Conservation (phyloP, 2,113 vertebrate species). For the Brachypodius melanocephalos region DNA sequence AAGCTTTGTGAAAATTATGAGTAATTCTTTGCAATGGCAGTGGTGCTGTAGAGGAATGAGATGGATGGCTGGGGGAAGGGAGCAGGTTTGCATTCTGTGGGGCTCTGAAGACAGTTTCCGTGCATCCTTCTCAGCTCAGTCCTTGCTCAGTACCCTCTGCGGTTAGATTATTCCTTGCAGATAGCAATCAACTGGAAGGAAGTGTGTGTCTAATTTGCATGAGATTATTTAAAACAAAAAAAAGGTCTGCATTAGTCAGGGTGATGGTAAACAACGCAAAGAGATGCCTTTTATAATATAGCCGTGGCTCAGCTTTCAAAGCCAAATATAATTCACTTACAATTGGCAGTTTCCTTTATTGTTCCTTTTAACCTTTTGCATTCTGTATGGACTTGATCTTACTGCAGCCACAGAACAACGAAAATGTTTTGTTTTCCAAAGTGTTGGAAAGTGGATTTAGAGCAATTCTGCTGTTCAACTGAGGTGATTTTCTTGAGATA, state of each 20-base stretch:
- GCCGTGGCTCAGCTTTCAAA: conserved; percentile 74
- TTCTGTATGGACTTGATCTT: conserved; percentile 68
- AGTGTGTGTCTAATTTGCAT: conserved; percentile 88
- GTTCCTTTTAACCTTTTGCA: conserved; percentile 80
- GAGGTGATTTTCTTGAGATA: not conserved
- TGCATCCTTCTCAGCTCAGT: conserved; percentile 66
- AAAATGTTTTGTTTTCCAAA: conserved; percentile 20
- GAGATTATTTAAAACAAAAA: conserved; percentile 88
- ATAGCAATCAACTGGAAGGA: conserved; percentile 87
- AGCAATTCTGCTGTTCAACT: not conserved
- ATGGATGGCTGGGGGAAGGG: not conserved
- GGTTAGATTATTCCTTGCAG: conserved; percentile 83
- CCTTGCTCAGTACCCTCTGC: conserved; percentile 75
- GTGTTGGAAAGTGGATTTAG: not conserved
- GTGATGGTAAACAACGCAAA: conserved; percentile 80
- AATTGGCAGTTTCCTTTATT: conserved; percentile 76
- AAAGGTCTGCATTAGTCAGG: conserved; percentile 84
- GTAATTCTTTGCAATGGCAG: conserved; percentile 32
- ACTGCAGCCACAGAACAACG: not conserved
- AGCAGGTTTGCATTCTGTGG: conserved; percentile 55
- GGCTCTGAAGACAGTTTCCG: conserved; percentile 36
- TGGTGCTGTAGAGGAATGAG: not conserved
- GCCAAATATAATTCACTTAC: conserved; percentile 81
- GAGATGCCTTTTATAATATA: conserved; percentile 80
- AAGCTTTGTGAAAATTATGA: conserved; percentile 49